Base-by-base conservation (phyloP, 2,113 vertebrate species). In the Erinaceus europaeus region DNA sequence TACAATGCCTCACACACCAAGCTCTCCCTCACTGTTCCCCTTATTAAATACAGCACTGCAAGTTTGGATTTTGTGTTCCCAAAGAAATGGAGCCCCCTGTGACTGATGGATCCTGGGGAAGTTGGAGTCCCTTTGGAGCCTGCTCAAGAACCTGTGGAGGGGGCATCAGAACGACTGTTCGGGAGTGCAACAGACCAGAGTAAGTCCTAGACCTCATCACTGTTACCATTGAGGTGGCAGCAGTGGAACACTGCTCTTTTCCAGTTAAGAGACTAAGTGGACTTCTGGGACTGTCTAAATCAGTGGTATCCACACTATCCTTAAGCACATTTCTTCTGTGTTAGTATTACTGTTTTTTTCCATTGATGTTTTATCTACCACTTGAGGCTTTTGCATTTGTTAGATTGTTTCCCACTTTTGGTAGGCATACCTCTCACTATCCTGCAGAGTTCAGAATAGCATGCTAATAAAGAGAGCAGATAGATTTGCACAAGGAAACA, bases 131-230 rank as follows among this genome's bases (percentile, higher is more conserved):
- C 32, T 99, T 99, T 2, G 99, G 98, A 92, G 97, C 97, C 90
- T 99, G 99, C 96, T 99, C 99, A 0, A 97, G 99, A 86, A 99
- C 98, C 1, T 99, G 99, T 0, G 98, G 99, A 0, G 99, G 99
- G 0, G 99, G 99, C 87, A 99, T 99, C 96, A 99, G 98, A 97
- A 98, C 97, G 0, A 98, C 98, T 0, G 95, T 97, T 38, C 98
- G 99, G 0, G 99, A 99, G 92, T 99, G 99, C 97, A 98, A 99
- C 98, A 95, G 97, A 96, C 99, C 99, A 3, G 97, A 98, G 99
- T 99, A 97, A 99, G 98, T 96, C 76, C 42, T 0, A 2, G 57
- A 34, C 20, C 3, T 12, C 10, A 3, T 3, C 0, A 0, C 40
- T 36, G 1, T 27, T 9, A 0, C 38, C 27, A 1, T 4, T 27